Evolutionary conservation across 2,113 vertebrate genomes (phyloP).

Genomic region (Chiloscyllium plagiosum): DNA sequence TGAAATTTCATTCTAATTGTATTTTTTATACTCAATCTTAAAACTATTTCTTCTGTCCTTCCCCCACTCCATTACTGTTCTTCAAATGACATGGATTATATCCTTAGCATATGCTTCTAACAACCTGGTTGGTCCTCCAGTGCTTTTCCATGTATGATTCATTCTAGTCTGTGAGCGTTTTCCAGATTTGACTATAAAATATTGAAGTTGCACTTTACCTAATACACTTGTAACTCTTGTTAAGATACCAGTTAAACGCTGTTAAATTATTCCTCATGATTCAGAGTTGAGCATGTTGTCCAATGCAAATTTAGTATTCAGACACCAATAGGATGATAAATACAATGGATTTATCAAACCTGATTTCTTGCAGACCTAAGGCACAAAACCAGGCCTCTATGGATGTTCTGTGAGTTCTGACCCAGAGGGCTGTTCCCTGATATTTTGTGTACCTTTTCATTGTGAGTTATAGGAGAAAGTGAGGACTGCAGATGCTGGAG

Average conservation of each 20-base stretch:
- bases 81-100: background rate
- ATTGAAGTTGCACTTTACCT: background rate
- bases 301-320: no score
- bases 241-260: no score
- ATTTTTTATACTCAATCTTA: background rate
- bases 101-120: background rate
- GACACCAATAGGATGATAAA: no score
- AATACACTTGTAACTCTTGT: background rate
- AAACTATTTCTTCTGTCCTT: background rate
- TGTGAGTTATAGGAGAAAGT: no score
- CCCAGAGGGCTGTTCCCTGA: background rate
- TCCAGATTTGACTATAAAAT: background rate
- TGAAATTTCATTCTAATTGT: background rate
- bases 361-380: background rate
- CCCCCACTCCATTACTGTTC: background rate
- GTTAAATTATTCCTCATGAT: no score
- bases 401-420: background rate
- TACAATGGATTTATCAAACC: background rate
- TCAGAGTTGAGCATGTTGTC: no score
- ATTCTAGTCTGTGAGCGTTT: background rate
- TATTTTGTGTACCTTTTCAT: background rate
- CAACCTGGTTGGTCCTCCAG: background rate
- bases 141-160: background rate
- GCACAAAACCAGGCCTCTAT: background rate
- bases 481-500: no score